Base-by-base conservation (phyloP, 2,888 invertebrate genomes). In the Chrysotoxum bicinctum region DNA sequence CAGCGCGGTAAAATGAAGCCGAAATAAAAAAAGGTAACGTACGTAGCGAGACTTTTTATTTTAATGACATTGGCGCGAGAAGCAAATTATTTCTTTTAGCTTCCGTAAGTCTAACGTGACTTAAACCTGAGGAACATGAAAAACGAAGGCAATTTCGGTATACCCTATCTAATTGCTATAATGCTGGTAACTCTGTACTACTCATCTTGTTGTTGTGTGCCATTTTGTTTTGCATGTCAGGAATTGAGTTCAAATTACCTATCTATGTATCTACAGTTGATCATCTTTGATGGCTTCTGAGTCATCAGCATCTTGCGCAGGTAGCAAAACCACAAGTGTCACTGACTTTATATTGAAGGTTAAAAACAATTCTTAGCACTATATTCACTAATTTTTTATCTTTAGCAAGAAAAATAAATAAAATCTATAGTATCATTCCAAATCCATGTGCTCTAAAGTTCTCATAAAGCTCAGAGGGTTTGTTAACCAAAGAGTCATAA, bases 141-240 rank as follows among this genome's bases (percentile, higher is more conserved):
- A 58, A 30, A 35, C 4, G 0, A 26, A 35, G 37, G 37, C n/a
- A 37, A 58, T 37, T 21, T 60, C 14, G 40, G n/a, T 5, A 30
- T 64, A 64, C 64, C 64, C 64, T 8, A 64, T 45, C 64, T 64
- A 64, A 64, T 64, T 64, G 64, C 2, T 45, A 10, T 60, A 35
- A 40, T 40, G 40, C n/a, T 60, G 21, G 60, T 26, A 16, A 16
- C 10, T 30, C 9, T 60, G n/a, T 60, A n/a, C 23, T n/a, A 19
- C n/a, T n/a, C n/a, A 1, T 56, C 1, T 32, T 30, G 16, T 30
- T 56, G 32, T 19, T 21, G 16, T 19, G 5, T 12, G 30, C 56
- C 4, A 35, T 26, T n/a, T 40, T 1, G 26, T 64, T 23, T 30
- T 26, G 19, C 16, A 30, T 32, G 16, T 62, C 30, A 21, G 8